These are phyloP conservation scores for chimpanzee (Pan troglodytes) DNA, from an alignment of 2,113 vertebrate genomes.

Conservation along the genomic window DNA sequence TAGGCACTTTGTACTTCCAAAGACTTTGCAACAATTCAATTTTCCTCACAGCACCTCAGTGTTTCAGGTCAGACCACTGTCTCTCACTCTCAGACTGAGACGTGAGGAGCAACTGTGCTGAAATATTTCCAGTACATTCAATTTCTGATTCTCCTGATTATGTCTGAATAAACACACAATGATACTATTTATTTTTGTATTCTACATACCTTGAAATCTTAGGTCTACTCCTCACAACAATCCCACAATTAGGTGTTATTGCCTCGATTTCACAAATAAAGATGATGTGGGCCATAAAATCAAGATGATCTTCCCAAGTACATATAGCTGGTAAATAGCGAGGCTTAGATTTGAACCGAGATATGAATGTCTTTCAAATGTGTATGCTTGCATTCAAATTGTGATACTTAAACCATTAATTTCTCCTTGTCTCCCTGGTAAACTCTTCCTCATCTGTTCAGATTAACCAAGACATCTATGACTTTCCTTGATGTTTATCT, in stretches of 20 bases:
- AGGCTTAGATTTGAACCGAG: not conserved
- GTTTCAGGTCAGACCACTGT: not conserved
- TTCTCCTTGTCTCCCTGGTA: not conserved
- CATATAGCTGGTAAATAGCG: not conserved
- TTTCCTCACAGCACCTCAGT: slow-evolving; percentile 20
- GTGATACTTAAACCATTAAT: not conserved
- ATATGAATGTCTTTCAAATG: not conserved
- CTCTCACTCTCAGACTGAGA: not conserved
- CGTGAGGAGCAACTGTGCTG: not conserved
- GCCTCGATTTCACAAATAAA: not conserved
- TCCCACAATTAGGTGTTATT: too few species aligned
- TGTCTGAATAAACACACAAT: not conserved
- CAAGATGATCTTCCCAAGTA: not conserved
- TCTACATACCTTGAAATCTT: not conserved
- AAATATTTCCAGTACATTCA: not conserved
- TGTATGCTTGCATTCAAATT: not conserved
- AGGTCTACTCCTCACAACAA: not conserved
- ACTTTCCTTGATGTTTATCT: not conserved
- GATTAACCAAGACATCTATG: not conserved
- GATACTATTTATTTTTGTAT: not conserved
- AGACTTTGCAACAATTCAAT: slow-evolving; percentile 44
- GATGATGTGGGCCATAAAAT: not conserved
- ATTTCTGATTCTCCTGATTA: not conserved
- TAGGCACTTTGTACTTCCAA: slow-evolving; percentile 22
- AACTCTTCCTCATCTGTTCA: not conserved